A percentile compares a stretch with the other conserved stretches of the same genome.
These are phyloP conservation scores for Meandrusa payeni DNA, from an alignment of 2,888 invertebrate genomes.

Conservation along the genomic window DNA sequence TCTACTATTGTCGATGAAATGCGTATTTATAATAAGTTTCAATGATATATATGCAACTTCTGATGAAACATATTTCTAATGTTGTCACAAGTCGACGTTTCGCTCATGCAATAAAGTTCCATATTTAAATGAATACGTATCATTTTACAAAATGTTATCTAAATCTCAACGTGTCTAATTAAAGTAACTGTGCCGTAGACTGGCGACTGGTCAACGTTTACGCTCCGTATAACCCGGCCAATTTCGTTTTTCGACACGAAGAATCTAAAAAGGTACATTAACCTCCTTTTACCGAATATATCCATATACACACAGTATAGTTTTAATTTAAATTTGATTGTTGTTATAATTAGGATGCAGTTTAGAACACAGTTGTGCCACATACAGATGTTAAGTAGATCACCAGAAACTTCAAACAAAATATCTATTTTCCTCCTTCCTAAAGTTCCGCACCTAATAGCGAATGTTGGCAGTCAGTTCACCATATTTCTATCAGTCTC, in stretches of 20 bases:
- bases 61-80: neutral
- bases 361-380: constrained; percentile 12
- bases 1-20: too few species aligned
- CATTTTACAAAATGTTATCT: neutral
- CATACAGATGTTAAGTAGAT: too few species aligned
- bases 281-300: constrained; percentile 21
- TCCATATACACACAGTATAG: constrained; percentile 11
- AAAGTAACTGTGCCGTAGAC: constrained; percentile 12
- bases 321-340: constrained; percentile 13
- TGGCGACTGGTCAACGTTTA: constrained; percentile 12
- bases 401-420: too few species aligned
- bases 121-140: neutral
- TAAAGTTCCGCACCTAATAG: too few species aligned
- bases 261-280: constrained; percentile 18
- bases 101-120: neutral
- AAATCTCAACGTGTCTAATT: constrained; percentile 5
- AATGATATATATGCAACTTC: neutral
- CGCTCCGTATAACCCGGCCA: constrained; percentile 16
- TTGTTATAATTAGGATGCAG: constrained; percentile 12
- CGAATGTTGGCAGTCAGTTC: too few species aligned
- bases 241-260: constrained; percentile 19
- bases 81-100: too few species aligned
- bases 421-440: too few species aligned
- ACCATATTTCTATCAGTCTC: too few species aligned
- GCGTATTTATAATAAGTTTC: too few species aligned